A percentile compares a stretch with the other conserved stretches of the same genome.
Evolutionary conservation across 2,113 vertebrate species (phyloP).

Genomic region (Eretmochelys imbricata): DNA sequence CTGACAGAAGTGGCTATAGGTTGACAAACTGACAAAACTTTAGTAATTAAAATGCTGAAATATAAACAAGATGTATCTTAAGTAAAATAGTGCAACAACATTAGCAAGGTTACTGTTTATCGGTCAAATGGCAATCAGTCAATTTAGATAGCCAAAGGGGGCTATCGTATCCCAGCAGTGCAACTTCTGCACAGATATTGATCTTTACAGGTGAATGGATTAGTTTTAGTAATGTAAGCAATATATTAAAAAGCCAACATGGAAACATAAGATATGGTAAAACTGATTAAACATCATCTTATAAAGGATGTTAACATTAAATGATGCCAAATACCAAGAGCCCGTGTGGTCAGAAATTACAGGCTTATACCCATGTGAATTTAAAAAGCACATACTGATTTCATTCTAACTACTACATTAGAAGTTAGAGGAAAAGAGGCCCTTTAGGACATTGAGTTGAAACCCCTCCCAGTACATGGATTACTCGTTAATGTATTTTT

Average conservation of each 20-base stretch:
- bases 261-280: conserved; percentile 22
- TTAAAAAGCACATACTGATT: neutral
- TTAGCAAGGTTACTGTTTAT: neutral
- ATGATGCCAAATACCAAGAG: neutral
- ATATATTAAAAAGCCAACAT: neutral
- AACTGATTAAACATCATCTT: conserved; percentile 12
- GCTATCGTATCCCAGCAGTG: neutral
- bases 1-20: neutral
- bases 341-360: conserved; percentile 3
- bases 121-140: neutral
- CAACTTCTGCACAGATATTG: neutral
- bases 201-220: neutral
- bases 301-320: conserved; percentile 5
- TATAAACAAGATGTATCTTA: neutral
- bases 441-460: neutral
- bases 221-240: neutral
- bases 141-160: neutral
- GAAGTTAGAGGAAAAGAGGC: neutral
- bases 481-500: neutral
- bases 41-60: neutral
- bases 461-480: neutral
- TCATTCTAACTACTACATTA: neutral
- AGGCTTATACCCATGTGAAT: accelerated
- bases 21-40: neutral
- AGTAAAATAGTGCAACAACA: neutral